A percentile compares a stretch with the other conserved stretches of the same genome.
phyloP scores from a whole-genome alignment of 2,797 vertebrate genomes.

The Kryptopterus vitreolus region DNA sequence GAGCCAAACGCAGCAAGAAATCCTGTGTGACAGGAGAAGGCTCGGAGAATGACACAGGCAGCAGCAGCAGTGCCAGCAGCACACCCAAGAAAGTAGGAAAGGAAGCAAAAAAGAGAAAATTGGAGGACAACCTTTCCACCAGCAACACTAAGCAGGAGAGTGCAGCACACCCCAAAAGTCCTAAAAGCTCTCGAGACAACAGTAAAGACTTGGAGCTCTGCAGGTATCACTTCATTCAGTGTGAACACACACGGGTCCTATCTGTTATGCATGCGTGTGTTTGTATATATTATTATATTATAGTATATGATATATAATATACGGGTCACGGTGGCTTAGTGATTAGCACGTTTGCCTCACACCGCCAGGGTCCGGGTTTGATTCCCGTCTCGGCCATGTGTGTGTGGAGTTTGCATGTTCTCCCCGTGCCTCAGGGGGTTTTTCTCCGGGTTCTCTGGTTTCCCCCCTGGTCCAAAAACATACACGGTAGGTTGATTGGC shows the following conservation, averaged over 20 bases:
- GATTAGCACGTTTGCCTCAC: too few species aligned
- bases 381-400: too few species aligned
- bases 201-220: constrained; percentile 80
- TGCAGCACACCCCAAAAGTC: constrained; percentile 71
- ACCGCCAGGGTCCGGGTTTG: too few species aligned
- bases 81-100: constrained; percentile 77
- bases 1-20: constrained; percentile 82
- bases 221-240: constrained; percentile 71
- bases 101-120: constrained; percentile 80
- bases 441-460: too few species aligned
- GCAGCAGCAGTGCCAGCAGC: constrained; percentile 60
- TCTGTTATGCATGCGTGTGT: not conserved
- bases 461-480: too few species aligned
- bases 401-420: too few species aligned
- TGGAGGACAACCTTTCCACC: constrained; percentile 73
- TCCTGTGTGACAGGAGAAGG: constrained; percentile 74
- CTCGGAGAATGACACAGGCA: constrained; percentile 79
- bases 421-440: too few species aligned
- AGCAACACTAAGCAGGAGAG: constrained; percentile 75
- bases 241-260: not conserved
- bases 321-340: too few species aligned
- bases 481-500: too few species aligned
- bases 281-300: too few species aligned
- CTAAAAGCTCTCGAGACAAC: constrained; percentile 74
- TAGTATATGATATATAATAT: too few species aligned